These are phyloP conservation scores for Pomatorhinus ruficollis DNA, from an alignment of 2,113 vertebrate species.

Conservation along the genomic window DNA sequence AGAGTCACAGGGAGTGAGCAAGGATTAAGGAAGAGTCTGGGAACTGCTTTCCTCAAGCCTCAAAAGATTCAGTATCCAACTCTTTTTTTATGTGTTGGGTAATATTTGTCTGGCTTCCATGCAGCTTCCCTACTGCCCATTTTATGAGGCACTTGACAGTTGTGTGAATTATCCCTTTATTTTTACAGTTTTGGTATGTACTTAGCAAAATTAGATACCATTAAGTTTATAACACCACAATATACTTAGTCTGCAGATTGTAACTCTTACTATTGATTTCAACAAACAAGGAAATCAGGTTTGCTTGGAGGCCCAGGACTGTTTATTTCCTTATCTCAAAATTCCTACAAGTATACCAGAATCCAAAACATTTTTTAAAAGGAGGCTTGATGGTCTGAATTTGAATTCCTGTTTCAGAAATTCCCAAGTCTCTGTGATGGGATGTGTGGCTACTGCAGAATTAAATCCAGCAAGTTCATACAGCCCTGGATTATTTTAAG, in stretches of 20 bases:
- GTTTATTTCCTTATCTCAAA: background rate
- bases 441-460: background rate
- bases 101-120: background rate
- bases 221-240: background rate
- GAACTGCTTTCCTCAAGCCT: background rate
- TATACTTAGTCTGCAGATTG: background rate
- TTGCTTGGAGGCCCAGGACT: background rate
- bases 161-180: background rate
- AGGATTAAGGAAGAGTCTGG: background rate
- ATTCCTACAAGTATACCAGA: background rate
- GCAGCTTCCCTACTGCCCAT: background rate
- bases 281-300: background rate
- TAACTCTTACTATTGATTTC: background rate
- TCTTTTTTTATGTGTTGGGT: no score
- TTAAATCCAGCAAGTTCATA: background rate
- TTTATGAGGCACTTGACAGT: background rate
- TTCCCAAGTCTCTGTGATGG: background rate
- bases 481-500: background rate
- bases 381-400: background rate
- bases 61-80: background rate
- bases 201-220: background rate
- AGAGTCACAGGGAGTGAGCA: background rate
- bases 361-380: rapidly evolving
- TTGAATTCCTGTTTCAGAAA: background rate
- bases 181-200: background rate